phyloP scores from a whole-genome alignment of 2,888 invertebrate genomes.

The Microctonus aethiopoides region DNA sequence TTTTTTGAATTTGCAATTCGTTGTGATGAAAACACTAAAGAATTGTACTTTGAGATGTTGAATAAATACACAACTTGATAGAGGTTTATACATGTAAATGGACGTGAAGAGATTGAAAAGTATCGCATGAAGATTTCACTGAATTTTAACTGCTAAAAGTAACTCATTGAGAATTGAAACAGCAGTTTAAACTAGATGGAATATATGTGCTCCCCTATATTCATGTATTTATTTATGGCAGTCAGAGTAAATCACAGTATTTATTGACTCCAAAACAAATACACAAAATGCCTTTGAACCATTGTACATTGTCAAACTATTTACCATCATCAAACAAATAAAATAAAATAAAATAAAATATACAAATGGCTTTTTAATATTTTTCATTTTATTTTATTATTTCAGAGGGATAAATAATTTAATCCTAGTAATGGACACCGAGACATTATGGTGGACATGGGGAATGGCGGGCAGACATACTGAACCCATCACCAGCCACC shows the following conservation, averaged over 20 bases:
- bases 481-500: slow-evolving; percentile 46
- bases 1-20: too few species aligned
- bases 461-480: slow-evolving; percentile 51
- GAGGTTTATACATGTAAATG: too few species aligned
- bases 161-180: neutral
- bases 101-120: neutral
- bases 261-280: neutral
- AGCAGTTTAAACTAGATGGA: neutral
- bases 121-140: neutral
- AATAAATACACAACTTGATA: too few species aligned
- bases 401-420: neutral
- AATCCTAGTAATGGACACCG: slow-evolving; percentile 52
- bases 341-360: neutral
- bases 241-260: neutral
- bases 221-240: neutral
- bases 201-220: neutral
- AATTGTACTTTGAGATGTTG: too few species aligned
- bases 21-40: too few species aligned
- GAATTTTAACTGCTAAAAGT: neutral
- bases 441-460: slow-evolving; percentile 55
- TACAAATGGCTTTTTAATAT: neutral
- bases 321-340: too few species aligned
- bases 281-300: too few species aligned
- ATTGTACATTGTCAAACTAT: too few species aligned
- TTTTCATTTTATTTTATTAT: too few species aligned